Percentiles rank a stretch among this genome's conserved stretches.
Evolutionary conservation across 2,113 vertebrate genomes (phyloP).

Genomic region (Physeter macrocephalus): DNA sequence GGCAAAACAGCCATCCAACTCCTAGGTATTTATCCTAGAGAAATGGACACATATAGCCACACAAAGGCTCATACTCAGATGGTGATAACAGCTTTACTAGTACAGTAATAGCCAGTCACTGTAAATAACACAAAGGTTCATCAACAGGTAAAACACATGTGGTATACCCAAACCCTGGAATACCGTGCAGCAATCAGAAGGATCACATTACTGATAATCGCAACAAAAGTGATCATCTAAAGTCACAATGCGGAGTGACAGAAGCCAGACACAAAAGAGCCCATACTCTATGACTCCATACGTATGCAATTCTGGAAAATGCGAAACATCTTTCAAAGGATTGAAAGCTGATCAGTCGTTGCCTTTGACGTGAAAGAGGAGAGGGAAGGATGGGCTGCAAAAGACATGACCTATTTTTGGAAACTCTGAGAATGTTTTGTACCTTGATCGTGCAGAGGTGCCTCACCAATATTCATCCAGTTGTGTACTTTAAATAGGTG

Average conservation of each 20-base stretch:
- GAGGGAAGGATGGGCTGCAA: background rate
- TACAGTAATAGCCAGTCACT: no score
- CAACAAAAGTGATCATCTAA: background rate
- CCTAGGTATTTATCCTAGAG: background rate
- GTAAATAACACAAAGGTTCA: background rate
- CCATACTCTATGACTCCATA: background rate
- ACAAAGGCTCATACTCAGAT: background rate
- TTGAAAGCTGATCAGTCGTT: background rate
- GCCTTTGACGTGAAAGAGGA: background rate
- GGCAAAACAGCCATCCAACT: background rate
- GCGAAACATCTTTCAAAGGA: background rate
- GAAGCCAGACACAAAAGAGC: background rate
- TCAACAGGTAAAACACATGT: background rate
- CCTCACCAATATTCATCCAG: background rate
- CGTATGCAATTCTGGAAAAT: background rate
- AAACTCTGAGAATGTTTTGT: background rate
- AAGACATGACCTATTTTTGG: background rate
- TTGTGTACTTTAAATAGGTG: background rate
- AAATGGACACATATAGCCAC: background rate
- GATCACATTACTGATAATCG: background rate
- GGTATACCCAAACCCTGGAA: background rate
- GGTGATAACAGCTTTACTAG: background rate
- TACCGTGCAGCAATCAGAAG: background rate
- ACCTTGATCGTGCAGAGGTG: background rate
- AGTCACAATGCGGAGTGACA: background rate